phyloP scores from a whole-genome alignment of 2,113 vertebrate species.

The Mustela lutreola region DNA sequence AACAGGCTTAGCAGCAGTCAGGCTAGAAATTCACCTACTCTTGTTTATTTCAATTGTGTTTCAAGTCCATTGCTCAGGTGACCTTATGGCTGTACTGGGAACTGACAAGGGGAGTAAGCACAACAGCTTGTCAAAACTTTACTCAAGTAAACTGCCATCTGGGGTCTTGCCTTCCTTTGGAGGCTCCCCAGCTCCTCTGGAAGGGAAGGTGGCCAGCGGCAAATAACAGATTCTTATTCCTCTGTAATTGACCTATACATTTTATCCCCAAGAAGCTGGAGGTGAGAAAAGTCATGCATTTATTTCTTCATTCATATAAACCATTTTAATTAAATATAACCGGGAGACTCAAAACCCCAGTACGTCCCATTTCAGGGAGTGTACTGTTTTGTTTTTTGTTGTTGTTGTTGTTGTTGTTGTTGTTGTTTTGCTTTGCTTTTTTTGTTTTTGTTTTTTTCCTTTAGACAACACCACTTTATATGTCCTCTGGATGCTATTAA shows the following conservation, averaged over 20 bases:
- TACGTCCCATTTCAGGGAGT: neutral
- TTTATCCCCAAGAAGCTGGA: neutral
- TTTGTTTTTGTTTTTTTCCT: neutral
- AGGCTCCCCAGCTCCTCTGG: neutral
- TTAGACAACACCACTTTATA: neutral
- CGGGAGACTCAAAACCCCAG: neutral
- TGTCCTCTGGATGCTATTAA: neutral
- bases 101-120: neutral
- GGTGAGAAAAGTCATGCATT: neutral
- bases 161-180: neutral
- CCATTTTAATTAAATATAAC: neutral
- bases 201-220: neutral
- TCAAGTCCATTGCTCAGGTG: neutral
- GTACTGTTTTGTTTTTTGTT: neutral
- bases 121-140: neutral
- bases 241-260: neutral
- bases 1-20: neutral
- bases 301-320: neutral
- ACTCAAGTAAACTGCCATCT: too few relatives aligned
- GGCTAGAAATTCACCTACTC: neutral
- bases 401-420: too few relatives aligned
- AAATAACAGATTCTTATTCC: neutral
- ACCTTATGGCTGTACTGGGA: neutral
- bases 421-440: too few relatives aligned
- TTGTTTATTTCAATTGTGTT: constrained; percentile 43